These are phyloP conservation scores for Fabriciana adippe DNA, from an alignment of 2,888 invertebrate genomes.

Conservation along the genomic window DNA sequence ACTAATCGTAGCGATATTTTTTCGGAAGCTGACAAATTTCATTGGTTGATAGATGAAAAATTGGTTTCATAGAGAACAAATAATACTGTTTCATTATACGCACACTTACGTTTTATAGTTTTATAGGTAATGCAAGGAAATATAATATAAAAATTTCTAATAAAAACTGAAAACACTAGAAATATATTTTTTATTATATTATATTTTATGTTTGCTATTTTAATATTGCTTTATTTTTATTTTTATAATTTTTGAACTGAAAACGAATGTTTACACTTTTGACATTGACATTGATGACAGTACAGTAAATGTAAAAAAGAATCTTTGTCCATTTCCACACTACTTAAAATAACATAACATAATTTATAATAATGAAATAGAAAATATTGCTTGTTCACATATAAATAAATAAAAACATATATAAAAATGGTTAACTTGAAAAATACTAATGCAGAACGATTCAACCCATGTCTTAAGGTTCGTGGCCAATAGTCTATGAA, in stretches of 20 bases:
- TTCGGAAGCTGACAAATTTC: constrained; percentile 13
- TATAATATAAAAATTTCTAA: no score
- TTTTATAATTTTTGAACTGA: background rate
- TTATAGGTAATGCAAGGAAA: no score
- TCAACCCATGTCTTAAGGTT: constrained; percentile 73
- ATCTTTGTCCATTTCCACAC: no score
- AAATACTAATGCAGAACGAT: constrained; percentile 62
- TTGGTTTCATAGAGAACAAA: constrained; percentile 45
- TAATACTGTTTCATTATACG: constrained; percentile 44
- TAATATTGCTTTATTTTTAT: no score
- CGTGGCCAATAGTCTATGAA: background rate
- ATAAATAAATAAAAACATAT: constrained; percentile 16
- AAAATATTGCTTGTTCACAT: background rate
- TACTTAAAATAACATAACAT: no score
- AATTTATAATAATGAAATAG: no score
- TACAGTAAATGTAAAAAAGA: no score
- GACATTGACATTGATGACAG: background rate
- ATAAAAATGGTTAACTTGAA: constrained; percentile 55
- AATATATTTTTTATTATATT: no score
- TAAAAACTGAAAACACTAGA: no score
- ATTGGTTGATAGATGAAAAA: constrained; percentile 7
- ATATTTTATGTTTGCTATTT: no score
- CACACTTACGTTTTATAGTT: constrained; percentile 17
- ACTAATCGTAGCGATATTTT: constrained; percentile 47
- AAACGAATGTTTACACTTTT: background rate